phyloP scores from a whole-genome alignment of 2,888 invertebrate species.

The Thera britannica region DNA sequence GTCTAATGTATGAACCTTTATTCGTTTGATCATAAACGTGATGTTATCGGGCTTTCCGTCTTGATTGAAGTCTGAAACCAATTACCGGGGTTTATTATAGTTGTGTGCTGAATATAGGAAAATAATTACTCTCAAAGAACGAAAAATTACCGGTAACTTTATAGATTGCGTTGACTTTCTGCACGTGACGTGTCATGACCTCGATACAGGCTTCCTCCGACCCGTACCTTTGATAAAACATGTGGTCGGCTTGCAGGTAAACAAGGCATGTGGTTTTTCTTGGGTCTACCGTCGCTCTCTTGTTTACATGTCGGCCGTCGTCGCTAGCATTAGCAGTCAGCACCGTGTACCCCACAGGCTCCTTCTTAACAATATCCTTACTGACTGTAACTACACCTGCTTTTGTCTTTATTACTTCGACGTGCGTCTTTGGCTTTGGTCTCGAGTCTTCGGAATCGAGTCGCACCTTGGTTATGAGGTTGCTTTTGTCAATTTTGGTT shows the following conservation, averaged over 20 bases:
- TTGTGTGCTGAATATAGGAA: constrained; percentile 11
- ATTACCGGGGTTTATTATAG: constrained; percentile 29
- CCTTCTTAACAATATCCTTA: constrained; percentile 86
- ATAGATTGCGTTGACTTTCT: constrained; percentile 95
- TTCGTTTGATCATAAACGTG: constrained; percentile 97
- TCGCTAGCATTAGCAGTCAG: constrained; percentile 78
- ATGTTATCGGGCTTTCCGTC: constrained; percentile 96
- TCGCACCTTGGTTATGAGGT: constrained; percentile 82
- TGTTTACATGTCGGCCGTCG: constrained; percentile 86
- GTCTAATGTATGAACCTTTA: constrained; percentile 95
- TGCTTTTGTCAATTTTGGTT: constrained; percentile 82
- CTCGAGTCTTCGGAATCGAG: constrained; percentile 81
- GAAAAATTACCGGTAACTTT: constrained; percentile 89
- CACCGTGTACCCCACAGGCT: constrained; percentile 78
- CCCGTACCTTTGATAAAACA: constrained; percentile 97
- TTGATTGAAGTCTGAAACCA: constrained; percentile 93
- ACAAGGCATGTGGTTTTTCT: constrained; percentile 97
- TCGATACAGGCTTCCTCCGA: constrained; percentile 97
- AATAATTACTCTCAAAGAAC: constrained; percentile 13
- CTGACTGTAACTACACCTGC: constrained; percentile 87
- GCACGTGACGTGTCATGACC: constrained; percentile 97
- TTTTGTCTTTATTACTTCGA: constrained; percentile 87
- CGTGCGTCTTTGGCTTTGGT: constrained; percentile 88
- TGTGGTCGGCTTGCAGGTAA: constrained; percentile 97
- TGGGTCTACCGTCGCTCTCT: constrained; percentile 90